Evolutionary conservation across 2,797 vertebrate genomes (phyloP).

Genomic region (Nothura maculosa): DNA sequence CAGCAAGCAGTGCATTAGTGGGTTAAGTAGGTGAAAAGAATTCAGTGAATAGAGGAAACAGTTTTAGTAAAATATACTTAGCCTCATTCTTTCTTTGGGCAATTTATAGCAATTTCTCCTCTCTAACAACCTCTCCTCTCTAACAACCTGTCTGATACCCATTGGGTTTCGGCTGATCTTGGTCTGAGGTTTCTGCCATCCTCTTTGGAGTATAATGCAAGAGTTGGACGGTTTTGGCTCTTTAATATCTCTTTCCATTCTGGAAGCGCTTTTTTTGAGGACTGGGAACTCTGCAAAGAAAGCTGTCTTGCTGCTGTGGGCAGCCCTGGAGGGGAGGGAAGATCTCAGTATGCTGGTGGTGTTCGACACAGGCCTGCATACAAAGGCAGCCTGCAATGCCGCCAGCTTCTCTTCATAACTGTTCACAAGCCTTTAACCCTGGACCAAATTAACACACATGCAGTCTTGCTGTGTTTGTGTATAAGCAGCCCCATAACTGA

Average conservation of each 20-base stretch:
- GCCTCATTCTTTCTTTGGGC: neutral
- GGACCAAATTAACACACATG: neutral
- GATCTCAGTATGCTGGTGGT: neutral
- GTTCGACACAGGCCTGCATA: neutral
- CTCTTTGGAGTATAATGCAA: neutral
- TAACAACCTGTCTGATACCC: conserved; percentile 4
- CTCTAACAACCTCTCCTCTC: conserved; percentile 12
- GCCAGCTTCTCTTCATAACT: neutral
- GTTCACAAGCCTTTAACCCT: neutral
- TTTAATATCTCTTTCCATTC: neutral
- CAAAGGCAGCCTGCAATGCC: neutral
- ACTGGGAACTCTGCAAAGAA: neutral
- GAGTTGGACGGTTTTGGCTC: neutral
- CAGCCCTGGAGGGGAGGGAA: neutral
- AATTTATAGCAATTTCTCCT: neutral
- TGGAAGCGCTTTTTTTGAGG: neutral
- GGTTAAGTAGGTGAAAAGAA: neutral
- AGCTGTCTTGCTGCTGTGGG: neutral
- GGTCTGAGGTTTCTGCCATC: neutral
- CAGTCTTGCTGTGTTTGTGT: neutral
- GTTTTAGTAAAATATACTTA: conserved; percentile 8
- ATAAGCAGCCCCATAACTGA: neutral
- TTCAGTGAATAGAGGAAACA: neutral
- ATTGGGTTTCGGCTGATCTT: neutral
- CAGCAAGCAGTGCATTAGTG: neutral